Base-by-base conservation (phyloP, 2,888 invertebrate genomes). In the Abscondita cerata region DNA sequence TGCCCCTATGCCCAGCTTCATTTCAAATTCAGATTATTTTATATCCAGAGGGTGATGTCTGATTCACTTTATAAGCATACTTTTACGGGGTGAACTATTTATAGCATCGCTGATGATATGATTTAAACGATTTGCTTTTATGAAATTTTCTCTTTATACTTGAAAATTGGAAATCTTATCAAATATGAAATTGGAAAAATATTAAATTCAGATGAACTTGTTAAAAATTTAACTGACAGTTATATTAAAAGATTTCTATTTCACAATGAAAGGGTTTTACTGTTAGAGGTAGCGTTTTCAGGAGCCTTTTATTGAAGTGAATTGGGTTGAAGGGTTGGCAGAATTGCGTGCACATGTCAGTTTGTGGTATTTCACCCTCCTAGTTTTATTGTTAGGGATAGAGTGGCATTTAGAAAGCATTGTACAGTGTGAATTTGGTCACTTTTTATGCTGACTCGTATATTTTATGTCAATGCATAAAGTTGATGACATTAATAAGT, bases 341-440 rank as follows among this genome's bases (percentile, higher is more conserved):
- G 65, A 68, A 68, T 65, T 63, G 68, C 64, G 66, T 68, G 68
- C 66, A 67, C 68, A 65, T 68, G 68, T 68, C 65, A 64, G 62
- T 61, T 62, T 58, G 58, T 57, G 62, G 64, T 61, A 63, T 63
- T 58, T 63, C 61, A 58, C 64, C 64, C 67, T 63, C 65, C 47
- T 58, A 64, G 65, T 62, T 68, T 67, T 65, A 68, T 68, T 68
- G 68, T 65, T 63, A 58, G 59, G 60, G 59, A 59, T 61, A 57
- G 60, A 68, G 68, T 65, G 66, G 56, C 66, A 64, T 68, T 68
- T 52, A 62, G 65, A 64, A 65, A 55, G 67, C 59, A 59, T 68
- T 67, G 64, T 64, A 67, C 65, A 62, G 40, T 59, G 61, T 47
- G 44, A 47, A 62, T 59, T 61, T 68, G 68, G 67, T 62, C 68